Percentiles rank a stretch among this genome's conserved stretches.
phyloP scores from a whole-genome alignment of 1,140 invertebrate species.

The Drosophila burlai region DNA sequence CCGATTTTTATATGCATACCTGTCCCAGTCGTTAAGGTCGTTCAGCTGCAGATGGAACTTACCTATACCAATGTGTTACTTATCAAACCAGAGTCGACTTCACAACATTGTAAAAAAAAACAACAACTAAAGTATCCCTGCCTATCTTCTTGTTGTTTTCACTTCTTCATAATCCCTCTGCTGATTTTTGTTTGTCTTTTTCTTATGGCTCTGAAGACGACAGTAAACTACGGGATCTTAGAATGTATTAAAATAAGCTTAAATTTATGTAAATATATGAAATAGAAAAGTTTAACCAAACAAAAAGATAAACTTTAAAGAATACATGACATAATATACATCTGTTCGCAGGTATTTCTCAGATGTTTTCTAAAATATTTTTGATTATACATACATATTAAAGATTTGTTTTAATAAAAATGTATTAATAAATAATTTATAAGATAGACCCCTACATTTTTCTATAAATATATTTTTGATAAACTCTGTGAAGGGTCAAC shows the following conservation, averaged over 20 bases:
- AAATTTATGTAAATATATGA: not conserved
- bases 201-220: conserved; percentile 2
- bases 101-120: conserved; percentile 28
- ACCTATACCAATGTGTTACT: conserved; percentile 41
- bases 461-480: too few relatives aligned
- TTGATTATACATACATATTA: not conserved
- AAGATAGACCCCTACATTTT: too few relatives aligned
- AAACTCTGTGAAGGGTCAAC: too few relatives aligned
- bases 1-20: not conserved
- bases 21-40: not conserved
- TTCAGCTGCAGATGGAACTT: conserved; percentile 24
- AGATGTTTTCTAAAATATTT: not conserved
- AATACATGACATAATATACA: not conserved
- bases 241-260: not conserved
- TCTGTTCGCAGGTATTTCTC: not conserved
- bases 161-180: conserved; percentile 9
- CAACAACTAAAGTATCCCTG: not conserved
- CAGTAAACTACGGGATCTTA: conserved; percentile 2
- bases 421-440: too few relatives aligned
- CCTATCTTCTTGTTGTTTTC: conserved; percentile 37
- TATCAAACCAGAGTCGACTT: conserved; percentile 25
- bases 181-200: conserved; percentile 3
- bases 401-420: not conserved
- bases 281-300: conserved; percentile 10
- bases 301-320: not conserved